phyloP scores from a whole-genome alignment of 1,140 invertebrate genomes.

The Subanguina moxae region DNA sequence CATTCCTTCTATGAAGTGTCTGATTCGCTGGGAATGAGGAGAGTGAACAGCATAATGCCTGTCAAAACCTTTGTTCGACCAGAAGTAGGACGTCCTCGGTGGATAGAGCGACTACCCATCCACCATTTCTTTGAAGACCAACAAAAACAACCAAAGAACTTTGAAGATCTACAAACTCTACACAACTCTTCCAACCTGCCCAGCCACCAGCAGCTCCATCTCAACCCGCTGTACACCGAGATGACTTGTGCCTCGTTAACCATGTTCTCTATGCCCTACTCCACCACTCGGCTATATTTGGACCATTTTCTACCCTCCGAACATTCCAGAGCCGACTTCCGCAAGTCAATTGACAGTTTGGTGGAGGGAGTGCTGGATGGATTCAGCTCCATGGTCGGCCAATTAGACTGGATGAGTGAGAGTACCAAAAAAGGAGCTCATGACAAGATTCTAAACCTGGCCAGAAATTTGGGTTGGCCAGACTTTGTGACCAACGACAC shows the following conservation, averaged over 20 bases:
- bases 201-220: not conserved
- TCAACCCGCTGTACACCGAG: slow-evolving; percentile 10
- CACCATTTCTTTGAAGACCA: not conserved
- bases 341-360: slow-evolving; percentile 8
- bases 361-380: slow-evolving; percentile 38
- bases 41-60: too few species aligned
- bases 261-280: slow-evolving; percentile 33
- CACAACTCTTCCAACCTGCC: too few species aligned
- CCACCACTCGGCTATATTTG: slow-evolving; percentile 29
- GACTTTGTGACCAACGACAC: slow-evolving; percentile 48
- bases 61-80: not conserved
- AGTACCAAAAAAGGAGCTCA: slow-evolving; percentile 48
- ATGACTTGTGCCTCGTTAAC: slow-evolving; percentile 23
- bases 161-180: not conserved
- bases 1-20: too few species aligned
- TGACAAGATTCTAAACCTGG: slow-evolving; percentile 48
- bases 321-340: not conserved
- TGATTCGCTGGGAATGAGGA: too few species aligned
- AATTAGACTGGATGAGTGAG: slow-evolving; percentile 49
- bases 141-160: not conserved
- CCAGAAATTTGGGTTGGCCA: slow-evolving; percentile 52
- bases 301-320: slow-evolving; percentile 3
- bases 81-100: not conserved
- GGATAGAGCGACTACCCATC: not conserved
- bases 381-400: slow-evolving; percentile 52